Evolutionary conservation across 2,113 vertebrate species (phyloP), one percentile per base, ranked within the genome.

Genomic region (Chlorodrepanis virens): DNA sequence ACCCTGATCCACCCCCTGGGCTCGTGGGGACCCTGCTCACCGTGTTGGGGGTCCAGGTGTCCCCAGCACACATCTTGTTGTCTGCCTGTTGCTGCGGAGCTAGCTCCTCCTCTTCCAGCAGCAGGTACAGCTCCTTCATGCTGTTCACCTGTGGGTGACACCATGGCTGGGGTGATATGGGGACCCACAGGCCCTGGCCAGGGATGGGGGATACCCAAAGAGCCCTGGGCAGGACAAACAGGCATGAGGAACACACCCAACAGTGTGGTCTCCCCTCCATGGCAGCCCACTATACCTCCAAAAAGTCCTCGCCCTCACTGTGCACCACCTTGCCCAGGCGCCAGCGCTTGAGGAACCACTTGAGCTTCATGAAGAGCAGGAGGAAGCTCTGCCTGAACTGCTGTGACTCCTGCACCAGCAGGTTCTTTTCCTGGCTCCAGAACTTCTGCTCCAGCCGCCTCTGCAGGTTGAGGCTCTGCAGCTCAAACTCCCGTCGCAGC

Each of bases 341-440:
- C 99, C 99, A 99, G 83, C 98, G 98, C 94, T 99, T 99, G 96
- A 99, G 99, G 97, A 99, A 99, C 98, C 99, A 99, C 94, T 99
- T 98, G n/a, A 99, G 98, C 89, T 99, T 99, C 98, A 99, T 99
- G 97, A 99, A 99, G 96, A 99, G 98, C 92, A 99, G 97, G 54
- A 99, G 94, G 86, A 99, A 98, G 83, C 98, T 98, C 95, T 99
- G 99, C 96, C 99, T 99, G 94, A 99, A 99, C 95, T 99, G 99
- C 94, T 99, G 99, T 0, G 99, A 98, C 97, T 99, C 99, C 94
- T 99, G 99, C 42, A 99, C 98, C 96, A 99, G 97, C 81, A 99
- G 97, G 79, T 98, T 99, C 97, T 99, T 99, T 97, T 99, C 99
- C 96, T 99, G 99, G 96, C 98, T 98, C 99, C 99, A 99, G 94